Conservation (phyloP, 2,113 vertebrate species). For the Leucoraja erinaceus region DNA sequence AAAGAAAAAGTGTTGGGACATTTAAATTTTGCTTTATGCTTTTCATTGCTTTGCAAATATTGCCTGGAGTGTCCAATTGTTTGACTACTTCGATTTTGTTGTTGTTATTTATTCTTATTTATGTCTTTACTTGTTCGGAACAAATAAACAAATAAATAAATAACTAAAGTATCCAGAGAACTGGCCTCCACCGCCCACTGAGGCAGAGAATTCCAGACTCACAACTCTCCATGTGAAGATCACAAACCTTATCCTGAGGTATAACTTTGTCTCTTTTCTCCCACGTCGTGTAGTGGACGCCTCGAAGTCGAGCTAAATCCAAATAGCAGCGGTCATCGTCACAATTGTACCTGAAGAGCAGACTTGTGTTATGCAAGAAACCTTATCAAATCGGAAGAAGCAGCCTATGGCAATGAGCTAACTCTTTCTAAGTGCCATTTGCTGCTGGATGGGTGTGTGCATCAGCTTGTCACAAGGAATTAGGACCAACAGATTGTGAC, state of each 20-base stretch:
- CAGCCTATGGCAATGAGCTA: not conserved
- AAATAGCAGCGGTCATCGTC: conserved; percentile 91
- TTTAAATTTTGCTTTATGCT: too few species aligned
- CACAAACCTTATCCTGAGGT: conserved; percentile 81
- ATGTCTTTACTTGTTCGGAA: too few species aligned
- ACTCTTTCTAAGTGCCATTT: not conserved
- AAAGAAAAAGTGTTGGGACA: too few species aligned
- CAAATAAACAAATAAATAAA: too few species aligned
- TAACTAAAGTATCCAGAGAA: too few species aligned
- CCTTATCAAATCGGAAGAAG: not conserved
- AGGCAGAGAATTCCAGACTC: too few species aligned
- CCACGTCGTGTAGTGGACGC: conserved; percentile 88
- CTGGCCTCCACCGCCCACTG: too few species aligned
- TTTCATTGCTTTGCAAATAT: too few species aligned
- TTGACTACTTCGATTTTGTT: too few species aligned
- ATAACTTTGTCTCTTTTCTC: conserved; percentile 77
- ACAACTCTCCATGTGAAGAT: not conserved
- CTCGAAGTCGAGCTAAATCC: conserved; percentile 87
- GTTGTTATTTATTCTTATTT: too few species aligned
- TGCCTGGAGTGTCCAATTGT: too few species aligned
- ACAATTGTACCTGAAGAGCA: conserved; percentile 83
- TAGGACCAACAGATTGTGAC: not conserved
- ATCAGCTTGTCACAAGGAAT: conserved; percentile 39
- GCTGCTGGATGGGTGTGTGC: not conserved
- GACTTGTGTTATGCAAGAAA: not conserved